Conservation (phyloP, 1,140 invertebrate genomes). For the Zaprionus africanus region DNA sequence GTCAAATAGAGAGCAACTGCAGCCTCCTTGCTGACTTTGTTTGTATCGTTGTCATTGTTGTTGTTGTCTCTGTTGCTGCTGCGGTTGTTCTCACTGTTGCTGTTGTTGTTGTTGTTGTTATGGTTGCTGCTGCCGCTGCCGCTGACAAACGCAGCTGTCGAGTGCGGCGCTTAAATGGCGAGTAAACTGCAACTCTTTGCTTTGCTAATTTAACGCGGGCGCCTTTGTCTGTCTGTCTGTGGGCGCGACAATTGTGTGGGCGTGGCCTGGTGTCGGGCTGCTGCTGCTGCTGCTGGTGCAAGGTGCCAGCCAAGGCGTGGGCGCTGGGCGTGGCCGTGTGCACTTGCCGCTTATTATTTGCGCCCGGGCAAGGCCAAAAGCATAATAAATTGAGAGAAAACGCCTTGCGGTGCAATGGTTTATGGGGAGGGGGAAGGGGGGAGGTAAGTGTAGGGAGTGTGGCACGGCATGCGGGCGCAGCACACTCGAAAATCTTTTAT, state of each 20-base stretch:
- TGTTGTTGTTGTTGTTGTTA: constrained; percentile 12
- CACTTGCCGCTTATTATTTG: constrained; percentile 82
- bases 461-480: constrained; percentile 7
- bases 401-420: constrained; percentile 2
- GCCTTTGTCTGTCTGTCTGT: constrained; percentile 27
- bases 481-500: constrained; percentile 76
- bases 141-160: constrained; percentile 78
- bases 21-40: constrained; percentile 50
- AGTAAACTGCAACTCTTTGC: constrained; percentile 80
- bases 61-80: constrained; percentile 5
- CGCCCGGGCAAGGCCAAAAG: constrained; percentile 76
- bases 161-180: constrained; percentile 77
- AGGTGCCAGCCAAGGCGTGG: constrained; percentile 47
- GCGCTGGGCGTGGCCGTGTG: constrained; percentile 61
- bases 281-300: not conserved
- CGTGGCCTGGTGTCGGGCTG: constrained; percentile 25
- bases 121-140: constrained; percentile 27
- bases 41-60: constrained; percentile 21
- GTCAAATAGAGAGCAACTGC: constrained; percentile 25
- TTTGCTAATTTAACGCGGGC: constrained; percentile 73
- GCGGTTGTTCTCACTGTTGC: not conserved
- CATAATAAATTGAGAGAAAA: constrained; percentile 68
- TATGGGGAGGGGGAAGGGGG: not conserved
- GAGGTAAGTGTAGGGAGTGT: not conserved
- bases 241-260: constrained; percentile 66